Percentiles rank a stretch among this genome's conserved stretches.
These are phyloP conservation scores for Erpornis zantholeuca DNA, from an alignment of 2,113 vertebrate species.

Conservation along the genomic window DNA sequence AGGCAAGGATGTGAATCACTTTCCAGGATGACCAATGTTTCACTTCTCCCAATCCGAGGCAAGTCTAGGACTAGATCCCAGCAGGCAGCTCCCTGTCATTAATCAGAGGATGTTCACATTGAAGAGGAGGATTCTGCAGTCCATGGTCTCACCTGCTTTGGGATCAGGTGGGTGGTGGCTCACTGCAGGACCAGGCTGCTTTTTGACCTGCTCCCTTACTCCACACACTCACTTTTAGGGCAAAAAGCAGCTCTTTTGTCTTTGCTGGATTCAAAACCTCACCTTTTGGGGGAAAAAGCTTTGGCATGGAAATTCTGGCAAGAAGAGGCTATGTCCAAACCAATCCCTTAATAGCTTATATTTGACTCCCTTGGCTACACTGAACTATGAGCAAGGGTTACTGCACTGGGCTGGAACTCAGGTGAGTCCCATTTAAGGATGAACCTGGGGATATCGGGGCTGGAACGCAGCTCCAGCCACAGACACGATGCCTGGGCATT, in stretches of 20 bases:
- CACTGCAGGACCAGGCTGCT: not conserved
- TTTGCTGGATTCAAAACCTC: not conserved
- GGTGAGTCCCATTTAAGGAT: not conserved
- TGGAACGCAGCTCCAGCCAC: not conserved
- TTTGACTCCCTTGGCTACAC: not conserved
- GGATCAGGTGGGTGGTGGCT: not conserved
- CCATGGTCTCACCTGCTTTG: not conserved
- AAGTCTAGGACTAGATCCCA: not conserved
- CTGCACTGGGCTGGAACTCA: not conserved
- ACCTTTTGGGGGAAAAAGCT: not conserved
- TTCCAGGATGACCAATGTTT: too few species aligned
- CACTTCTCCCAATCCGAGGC: not conserved
- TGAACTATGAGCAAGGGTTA: not conserved
- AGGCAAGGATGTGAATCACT: not conserved
- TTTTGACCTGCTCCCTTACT: not conserved
- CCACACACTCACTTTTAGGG: not conserved
- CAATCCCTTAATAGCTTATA: not conserved
- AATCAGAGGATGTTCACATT: not conserved
- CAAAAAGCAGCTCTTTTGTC: not conserved
- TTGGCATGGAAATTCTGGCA: not conserved
- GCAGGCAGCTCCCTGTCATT: not conserved
- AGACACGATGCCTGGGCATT: not conserved
- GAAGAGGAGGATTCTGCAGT: not conserved
- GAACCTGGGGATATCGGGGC: fast-evolving
- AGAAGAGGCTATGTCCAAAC: not conserved